phyloP scores from a whole-genome alignment of 2,113 vertebrate genomes.

The Rhinopomastus cyanomelas region DNA sequence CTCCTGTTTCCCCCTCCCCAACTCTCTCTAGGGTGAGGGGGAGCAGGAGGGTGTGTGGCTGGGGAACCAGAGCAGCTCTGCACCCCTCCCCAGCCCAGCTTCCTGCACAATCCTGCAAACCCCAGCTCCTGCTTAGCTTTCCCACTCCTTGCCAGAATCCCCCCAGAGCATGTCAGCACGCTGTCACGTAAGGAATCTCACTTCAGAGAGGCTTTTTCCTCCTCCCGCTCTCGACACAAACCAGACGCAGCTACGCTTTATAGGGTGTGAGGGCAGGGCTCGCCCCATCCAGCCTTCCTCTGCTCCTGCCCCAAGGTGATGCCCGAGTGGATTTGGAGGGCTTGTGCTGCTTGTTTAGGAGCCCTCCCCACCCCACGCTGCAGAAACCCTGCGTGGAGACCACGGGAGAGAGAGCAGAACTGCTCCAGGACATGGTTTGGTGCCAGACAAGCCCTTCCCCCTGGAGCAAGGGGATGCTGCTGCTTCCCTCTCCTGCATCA shows the following conservation, averaged over 20 bases:
- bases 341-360: neutral
- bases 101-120: neutral
- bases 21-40: neutral
- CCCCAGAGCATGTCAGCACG: slow-evolving; percentile 12
- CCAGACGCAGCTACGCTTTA: slow-evolving; percentile 14
- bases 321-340: neutral
- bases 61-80: neutral
- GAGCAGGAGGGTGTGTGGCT: neutral
- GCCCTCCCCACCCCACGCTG: neutral
- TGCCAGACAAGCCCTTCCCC: neutral
- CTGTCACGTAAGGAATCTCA: slow-evolving; percentile 51
- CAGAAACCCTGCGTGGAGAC: neutral
- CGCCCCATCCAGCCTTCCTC: neutral
- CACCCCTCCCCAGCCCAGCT: neutral
- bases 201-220: slow-evolving; percentile 23
- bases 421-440: rapidly evolving
- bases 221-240: slow-evolving; percentile 15
- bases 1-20: no score
- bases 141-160: slow-evolving; percentile 34
- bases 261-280: slow-evolving; percentile 53
- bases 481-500: rapidly evolving
- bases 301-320: neutral
- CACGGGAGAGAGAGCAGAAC: neutral
- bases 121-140: slow-evolving; percentile 8
- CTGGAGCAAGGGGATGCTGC: neutral